Evolutionary conservation across 2,113 vertebrate species (phyloP).

Genomic region (Pholis gunnellus): DNA sequence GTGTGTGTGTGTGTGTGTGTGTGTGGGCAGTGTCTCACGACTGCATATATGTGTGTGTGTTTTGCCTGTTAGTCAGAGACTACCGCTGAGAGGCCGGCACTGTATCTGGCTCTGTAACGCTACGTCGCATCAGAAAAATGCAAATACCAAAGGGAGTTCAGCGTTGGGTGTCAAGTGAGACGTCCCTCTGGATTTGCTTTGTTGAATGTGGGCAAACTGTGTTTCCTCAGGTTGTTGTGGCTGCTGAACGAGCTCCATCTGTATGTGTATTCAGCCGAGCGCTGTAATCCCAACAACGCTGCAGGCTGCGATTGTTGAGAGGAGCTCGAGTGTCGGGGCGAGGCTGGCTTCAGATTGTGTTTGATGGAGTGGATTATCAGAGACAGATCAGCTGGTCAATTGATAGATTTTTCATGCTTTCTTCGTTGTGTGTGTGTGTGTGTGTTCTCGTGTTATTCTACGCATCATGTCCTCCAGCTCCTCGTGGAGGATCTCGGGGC

Average conservation of each 20-base stretch:
- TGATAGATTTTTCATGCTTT: neutral
- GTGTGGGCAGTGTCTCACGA: conserved; percentile 59
- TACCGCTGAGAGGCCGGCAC: neutral
- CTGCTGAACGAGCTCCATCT: conserved; percentile 64
- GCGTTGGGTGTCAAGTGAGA: neutral
- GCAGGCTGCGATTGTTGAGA: conserved; percentile 34
- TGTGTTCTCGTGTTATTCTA: neutral
- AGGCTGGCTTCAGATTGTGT: neutral
- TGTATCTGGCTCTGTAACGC: neutral
- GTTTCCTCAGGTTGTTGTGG: conserved; percentile 61
- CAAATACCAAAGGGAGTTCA: neutral
- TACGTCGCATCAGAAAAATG: neutral
- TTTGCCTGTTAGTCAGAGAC: conserved; percentile 12
- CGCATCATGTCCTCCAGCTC: neutral
- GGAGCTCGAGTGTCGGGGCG: conserved; percentile 16
- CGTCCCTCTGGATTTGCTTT: neutral
- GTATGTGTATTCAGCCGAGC: conserved; percentile 51
- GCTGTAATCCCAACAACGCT: conserved; percentile 38
- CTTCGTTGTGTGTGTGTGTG: neutral
- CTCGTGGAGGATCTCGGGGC: neutral
- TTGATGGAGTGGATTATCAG: conserved; percentile 18
- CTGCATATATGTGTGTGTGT: conserved; percentile 12
- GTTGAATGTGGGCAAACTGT: conserved; percentile 6
- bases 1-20: conserved; percentile 12
- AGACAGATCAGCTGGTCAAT: neutral